Evolutionary conservation across 2,797 vertebrate genomes (phyloP), one percentile per base, ranked within the genome.

Genomic region (Sarcoramphus papa): DNA sequence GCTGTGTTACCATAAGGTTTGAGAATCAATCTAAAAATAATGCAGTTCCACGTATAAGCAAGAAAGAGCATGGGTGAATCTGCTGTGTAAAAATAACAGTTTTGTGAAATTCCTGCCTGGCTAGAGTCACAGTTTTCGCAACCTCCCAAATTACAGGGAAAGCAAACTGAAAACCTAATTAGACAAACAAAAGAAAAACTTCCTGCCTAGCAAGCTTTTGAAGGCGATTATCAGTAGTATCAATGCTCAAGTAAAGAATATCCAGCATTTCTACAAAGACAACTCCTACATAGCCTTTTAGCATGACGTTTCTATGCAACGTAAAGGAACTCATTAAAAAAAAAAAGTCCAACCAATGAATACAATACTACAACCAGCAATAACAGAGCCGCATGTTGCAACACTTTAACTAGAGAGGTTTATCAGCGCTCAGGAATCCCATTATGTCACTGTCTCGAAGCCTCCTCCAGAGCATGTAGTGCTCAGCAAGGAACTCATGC

Each of bases 151-250:
- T 31, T 51, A 85, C 30, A 43, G 33, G 37, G 45, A 95, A 93
- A 94, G 87, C 92, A 96, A 93, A 88, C 84, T 75, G 59, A 74
- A 94, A 90, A 60, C 68, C 30, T 73, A 82, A 87, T 91, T 85
- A 89, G 82, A 53, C 83, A 95, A 92, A 95, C 70, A 89, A 54
- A 90, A 47, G 85, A 7, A 77, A 91, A 95, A 74, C 73, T 95
- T 94, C 94, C 92, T 88, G 92, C 75, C 70, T 14, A 56, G 57
- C 59, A n/a, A 93, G 85, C 67, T 97, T 67, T 14, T 35, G 83
- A 88, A 95, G 67, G 65, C 3, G 6, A 92, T 70, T 75, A 78
- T 47, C 57, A 80, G 48, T 28, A 89, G 24, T 45, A 62, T 28
- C 24, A 10, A 31, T 13, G 28, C 14, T 63, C 21, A 12, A 20